Evolutionary conservation across 2,113 vertebrate genomes (phyloP).

Genomic region (Nestor notabilis): DNA sequence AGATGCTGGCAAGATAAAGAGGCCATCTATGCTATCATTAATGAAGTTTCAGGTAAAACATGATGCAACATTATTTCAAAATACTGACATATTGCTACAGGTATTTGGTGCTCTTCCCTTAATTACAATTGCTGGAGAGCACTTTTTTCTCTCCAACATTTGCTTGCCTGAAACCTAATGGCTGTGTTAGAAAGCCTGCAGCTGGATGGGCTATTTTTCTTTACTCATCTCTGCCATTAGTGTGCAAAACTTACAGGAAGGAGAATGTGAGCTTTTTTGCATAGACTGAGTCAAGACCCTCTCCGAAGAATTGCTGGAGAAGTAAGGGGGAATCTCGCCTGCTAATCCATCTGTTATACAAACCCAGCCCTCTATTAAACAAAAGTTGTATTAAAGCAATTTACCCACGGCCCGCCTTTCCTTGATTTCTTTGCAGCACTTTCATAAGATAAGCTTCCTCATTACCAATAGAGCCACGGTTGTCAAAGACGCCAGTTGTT

Average conservation of each 20-base stretch:
- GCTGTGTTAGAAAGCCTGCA: conserved; percentile 17
- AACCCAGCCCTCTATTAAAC: background rate
- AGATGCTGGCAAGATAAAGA: conserved; percentile 69
- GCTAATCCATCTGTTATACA: background rate
- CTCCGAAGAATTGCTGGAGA: background rate
- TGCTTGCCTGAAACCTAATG: background rate
- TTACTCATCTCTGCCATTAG: background rate
- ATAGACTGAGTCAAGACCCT: background rate
- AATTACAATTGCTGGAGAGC: conserved; percentile 66
- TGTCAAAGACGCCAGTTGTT: conserved; percentile 22
- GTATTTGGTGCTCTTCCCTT: conserved; percentile 64
- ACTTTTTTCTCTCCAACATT: conserved; percentile 16
- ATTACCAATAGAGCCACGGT: background rate
- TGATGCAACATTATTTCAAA: conserved; percentile 69
- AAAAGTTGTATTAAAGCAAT: conserved; percentile 5
- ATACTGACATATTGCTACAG: conserved; percentile 62
- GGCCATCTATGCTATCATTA: conserved; percentile 66
- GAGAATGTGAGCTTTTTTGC: background rate
- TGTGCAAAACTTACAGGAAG: background rate
- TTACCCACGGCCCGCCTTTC: background rate
- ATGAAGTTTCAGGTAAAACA: conserved; percentile 71
- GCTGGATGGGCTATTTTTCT: background rate
- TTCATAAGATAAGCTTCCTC: background rate
- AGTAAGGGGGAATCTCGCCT: background rate
- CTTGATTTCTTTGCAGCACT: background rate